A percentile compares a stretch with the other conserved stretches of the same genome.
phyloP scores from a whole-genome alignment of 1,140 invertebrate species.

The Alviniconcha marisindica region DNA sequence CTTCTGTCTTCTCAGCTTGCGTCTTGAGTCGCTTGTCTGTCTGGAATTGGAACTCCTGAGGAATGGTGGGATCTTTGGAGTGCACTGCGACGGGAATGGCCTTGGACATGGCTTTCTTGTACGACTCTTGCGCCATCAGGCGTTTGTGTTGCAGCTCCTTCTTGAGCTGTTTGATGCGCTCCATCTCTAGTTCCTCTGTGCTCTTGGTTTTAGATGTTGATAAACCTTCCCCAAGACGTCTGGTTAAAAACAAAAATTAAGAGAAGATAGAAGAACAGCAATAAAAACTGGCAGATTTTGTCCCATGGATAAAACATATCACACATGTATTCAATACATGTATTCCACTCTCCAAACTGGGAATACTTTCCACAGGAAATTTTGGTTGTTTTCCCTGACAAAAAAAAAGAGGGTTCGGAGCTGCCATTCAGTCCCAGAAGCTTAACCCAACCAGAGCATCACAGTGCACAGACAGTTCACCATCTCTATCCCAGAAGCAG shows the following conservation, averaged over 20 bases:
- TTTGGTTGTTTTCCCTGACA: too few species aligned
- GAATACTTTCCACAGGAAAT: too few species aligned
- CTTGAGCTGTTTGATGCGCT: conserved; percentile 63
- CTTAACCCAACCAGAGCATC: too few species aligned
- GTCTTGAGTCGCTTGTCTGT: conserved; percentile 67
- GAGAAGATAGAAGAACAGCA: not conserved
- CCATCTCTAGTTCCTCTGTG: conserved; percentile 67
- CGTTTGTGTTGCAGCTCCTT: conserved; percentile 62
- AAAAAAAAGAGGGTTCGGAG: too few species aligned
- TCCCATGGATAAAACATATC: not conserved
- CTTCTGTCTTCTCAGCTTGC: conserved; percentile 32
- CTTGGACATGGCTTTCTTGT: conserved; percentile 54
- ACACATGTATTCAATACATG: too few species aligned
- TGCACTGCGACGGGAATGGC: conserved; percentile 48
- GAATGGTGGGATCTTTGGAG: conserved; percentile 58
- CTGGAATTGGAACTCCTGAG: conserved; percentile 66
- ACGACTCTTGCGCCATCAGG: conserved; percentile 60
- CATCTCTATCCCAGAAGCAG: too few species aligned
- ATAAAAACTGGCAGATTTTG: not conserved
- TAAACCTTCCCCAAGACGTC: not conserved
- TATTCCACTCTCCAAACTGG: too few species aligned
- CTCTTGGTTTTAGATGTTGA: conserved; percentile 52
- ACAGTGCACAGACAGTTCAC: too few species aligned
- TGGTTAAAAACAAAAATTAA: not conserved
- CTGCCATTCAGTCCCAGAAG: too few species aligned